phyloP scores from a whole-genome alignment of 2,888 invertebrate species.

The Trilocha varians region DNA sequence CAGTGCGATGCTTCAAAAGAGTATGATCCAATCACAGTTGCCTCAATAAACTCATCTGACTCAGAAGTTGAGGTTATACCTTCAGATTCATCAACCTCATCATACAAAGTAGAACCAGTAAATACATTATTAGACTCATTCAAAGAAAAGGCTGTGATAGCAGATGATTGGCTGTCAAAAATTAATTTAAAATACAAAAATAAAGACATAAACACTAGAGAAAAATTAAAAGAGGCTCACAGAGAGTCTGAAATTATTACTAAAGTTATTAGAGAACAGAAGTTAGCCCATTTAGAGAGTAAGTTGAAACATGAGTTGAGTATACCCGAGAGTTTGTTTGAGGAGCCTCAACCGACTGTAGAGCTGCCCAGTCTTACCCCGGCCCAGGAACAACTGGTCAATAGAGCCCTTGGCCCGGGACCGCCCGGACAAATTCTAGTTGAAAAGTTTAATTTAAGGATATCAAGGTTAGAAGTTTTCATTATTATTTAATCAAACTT shows the following conservation, averaged over 20 bases:
- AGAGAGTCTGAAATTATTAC: conserved; percentile 61
- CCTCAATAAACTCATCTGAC: conserved; percentile 62
- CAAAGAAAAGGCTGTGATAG: conserved; percentile 62
- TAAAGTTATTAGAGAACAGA: conserved; percentile 59
- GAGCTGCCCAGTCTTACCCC: conserved; percentile 77
- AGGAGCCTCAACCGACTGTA: conserved; percentile 51
- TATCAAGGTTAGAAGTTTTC: conserved; percentile 57
- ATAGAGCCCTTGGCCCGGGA: conserved; percentile 71
- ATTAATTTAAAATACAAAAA: conserved; percentile 61
- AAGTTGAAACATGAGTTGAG: conserved; percentile 55
- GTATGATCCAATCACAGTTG: conserved; percentile 58
- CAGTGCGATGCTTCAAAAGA: conserved; percentile 39
- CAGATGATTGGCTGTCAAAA: conserved; percentile 68
- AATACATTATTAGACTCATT: conserved; percentile 74
- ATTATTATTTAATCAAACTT: too few relatives aligned
- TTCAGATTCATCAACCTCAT: conserved; percentile 54
- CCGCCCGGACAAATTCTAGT: conserved; percentile 78
- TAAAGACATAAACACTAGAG: conserved; percentile 48
- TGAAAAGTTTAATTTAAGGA: conserved; percentile 64
- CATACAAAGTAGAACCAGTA: conserved; percentile 47
- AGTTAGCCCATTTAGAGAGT: conserved; percentile 54
- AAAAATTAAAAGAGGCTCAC: conserved; percentile 57
- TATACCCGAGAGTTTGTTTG: conserved; percentile 66
- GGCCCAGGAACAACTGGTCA: conserved; percentile 75
- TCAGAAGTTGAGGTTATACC: conserved; percentile 57